A percentile compares a stretch with the other conserved stretches of the same genome.
phyloP scores from a whole-genome alignment of 2,797 vertebrate species.

The Lycodopsis pacificus region DNA sequence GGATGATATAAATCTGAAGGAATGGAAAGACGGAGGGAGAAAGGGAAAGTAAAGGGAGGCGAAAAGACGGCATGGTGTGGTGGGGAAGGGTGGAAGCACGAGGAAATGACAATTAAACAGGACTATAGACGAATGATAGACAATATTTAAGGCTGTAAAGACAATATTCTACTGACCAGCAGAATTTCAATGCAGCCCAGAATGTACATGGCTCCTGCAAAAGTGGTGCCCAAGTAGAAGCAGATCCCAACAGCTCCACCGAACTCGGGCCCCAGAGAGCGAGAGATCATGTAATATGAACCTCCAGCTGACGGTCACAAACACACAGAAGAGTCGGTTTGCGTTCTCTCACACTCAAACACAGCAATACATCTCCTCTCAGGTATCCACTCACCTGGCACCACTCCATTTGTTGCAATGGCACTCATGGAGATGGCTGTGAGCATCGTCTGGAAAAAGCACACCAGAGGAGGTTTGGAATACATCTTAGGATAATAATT shows the following conservation, averaged over 20 bases:
- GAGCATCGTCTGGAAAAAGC: conserved; percentile 92
- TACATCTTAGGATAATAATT: background rate
- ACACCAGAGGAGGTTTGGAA: conserved; percentile 8
- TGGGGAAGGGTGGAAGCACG: background rate
- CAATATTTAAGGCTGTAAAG: background rate
- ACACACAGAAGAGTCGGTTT: conserved; percentile 46
- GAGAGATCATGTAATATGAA: conserved; percentile 99
- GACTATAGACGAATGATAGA: background rate
- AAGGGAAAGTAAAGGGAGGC: background rate
- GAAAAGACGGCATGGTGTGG: background rate
- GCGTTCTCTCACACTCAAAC: background rate
- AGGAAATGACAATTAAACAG: background rate
- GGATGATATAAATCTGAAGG: conserved; percentile 93
- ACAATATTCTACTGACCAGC: conserved; percentile 84
- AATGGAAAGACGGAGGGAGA: conserved; percentile 30
- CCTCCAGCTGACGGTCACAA: conserved; percentile 90
- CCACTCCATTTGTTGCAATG: conserved; percentile 97
- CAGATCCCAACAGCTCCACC: conserved; percentile 98
- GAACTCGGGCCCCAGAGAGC: conserved; percentile 96
- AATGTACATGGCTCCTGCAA: conserved; percentile 99
- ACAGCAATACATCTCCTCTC: conserved; percentile 6
- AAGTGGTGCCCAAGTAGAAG: conserved; percentile 98
- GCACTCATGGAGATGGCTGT: conserved; percentile 99
- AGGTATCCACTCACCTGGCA: conserved; percentile 88
- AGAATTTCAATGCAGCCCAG: conserved; percentile 98